Evolutionary conservation across 2,888 invertebrate genomes (phyloP).

Genomic region (Biston stratarius): DNA sequence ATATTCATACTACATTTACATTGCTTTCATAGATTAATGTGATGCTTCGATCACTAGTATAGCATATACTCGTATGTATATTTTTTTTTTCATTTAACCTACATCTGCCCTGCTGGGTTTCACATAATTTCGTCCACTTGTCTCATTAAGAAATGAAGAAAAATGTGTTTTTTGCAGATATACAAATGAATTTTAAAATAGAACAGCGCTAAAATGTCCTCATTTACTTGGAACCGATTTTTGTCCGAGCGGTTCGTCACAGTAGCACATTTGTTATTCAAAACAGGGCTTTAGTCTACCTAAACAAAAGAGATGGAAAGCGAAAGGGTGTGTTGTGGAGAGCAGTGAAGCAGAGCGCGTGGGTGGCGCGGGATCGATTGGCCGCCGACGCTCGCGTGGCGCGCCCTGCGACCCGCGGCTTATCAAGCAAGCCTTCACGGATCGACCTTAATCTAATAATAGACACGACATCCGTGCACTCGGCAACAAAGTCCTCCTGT

Average conservation of each 20-base stretch:
- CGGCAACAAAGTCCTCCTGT: slow-evolving; percentile 35
- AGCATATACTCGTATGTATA: no score
- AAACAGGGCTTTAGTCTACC: slow-evolving; percentile 34
- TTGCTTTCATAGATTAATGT: no score
- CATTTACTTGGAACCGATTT: slow-evolving; percentile 21
- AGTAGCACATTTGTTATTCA: slow-evolving; percentile 20
- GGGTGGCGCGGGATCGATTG: slow-evolving; percentile 61
- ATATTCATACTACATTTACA: no score
- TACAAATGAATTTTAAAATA: slow-evolving; percentile 28
- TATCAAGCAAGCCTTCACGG: slow-evolving; percentile 67
- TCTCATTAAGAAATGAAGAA: neutral
- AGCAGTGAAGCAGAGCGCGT: slow-evolving; percentile 49
- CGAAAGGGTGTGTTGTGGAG: slow-evolving; percentile 50
- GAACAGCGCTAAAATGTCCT: slow-evolving; percentile 25
- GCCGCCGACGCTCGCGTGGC: slow-evolving; percentile 59
- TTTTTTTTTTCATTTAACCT: no score
- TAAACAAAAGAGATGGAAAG: slow-evolving; percentile 51
- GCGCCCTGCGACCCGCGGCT: slow-evolving; percentile 62
- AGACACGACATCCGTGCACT: slow-evolving; percentile 62
- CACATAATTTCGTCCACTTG: no score
- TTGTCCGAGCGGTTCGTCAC: slow-evolving; percentile 4
- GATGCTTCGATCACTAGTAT: no score
- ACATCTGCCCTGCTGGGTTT: no score
- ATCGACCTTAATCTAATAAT: slow-evolving; percentile 78
- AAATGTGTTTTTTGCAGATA: neutral